Base-by-base conservation (phyloP, 2,888 invertebrate species). In the Diogma glabrata region DNA sequence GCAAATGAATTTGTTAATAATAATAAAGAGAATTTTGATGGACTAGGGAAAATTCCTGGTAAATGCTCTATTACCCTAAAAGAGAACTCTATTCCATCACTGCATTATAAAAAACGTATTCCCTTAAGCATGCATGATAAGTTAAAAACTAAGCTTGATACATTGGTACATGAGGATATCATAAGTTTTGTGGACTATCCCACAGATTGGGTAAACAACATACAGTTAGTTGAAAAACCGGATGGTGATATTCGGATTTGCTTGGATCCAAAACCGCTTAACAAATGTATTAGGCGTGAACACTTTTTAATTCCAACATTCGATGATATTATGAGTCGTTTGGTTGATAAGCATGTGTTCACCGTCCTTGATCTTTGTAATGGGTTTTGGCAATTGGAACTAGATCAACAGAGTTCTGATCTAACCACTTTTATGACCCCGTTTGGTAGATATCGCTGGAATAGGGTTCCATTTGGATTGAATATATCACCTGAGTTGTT, bases 121-220 rank as follows among this genome's bases (percentile, higher is more conserved):
- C 36, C 36, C 16, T 17, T 2, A 7, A 36, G 16, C 16, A 6
- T n/a, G 3, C 36, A 17, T 2, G 16, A 36, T 17, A 16, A 16
- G 16, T 36, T 14, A 10, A 10, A 10, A 16, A 9, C 6, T 7
- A 17, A 36, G 36, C 3, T 36, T 8, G 7, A 36, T 7, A 16
- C 16, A 36, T 7, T 36, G 14, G 47, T 51, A n/a, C 26, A 52
- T 12, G 53, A 55, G 6, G 53, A 40, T 24, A 57, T 59, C 4
- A 59, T 58, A 47, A 54, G 55, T 22, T 52, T 54, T 17, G 56
- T 59, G 10, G 51, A 55, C 17, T 56, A 57, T 24, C 54, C 57
- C 16, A 58, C 56, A n/a, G n/a, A n/a, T n/a, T 10, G 56, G 59
- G 57, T 58, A 14, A 58, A 55, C 24, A 58, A 9, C 5, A 8